Conservation (phyloP, 2,888 invertebrate species). For the Sicus ferrugineus region DNA sequence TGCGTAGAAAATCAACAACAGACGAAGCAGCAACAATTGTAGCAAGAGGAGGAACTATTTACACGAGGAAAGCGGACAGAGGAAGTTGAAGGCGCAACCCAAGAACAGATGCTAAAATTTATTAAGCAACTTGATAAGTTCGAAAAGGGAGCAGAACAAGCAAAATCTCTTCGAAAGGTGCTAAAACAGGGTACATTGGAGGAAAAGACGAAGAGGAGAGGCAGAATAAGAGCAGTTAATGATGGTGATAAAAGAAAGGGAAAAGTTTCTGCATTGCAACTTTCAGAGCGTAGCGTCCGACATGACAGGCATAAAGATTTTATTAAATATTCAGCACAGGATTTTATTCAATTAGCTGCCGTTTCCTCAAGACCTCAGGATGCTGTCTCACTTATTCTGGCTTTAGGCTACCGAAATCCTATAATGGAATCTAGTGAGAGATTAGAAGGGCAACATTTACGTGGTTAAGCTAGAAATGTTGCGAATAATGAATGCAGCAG, state of each 20-base stretch:
- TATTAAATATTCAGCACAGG: slow-evolving; percentile 61
- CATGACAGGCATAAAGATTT: slow-evolving; percentile 40
- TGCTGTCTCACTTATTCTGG: too few species aligned
- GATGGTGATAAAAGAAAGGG: neutral
- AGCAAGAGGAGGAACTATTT: neutral
- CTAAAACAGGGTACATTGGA: too few species aligned
- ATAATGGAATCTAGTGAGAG: too few species aligned
- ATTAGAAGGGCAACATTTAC: too few species aligned
- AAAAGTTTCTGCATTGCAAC: neutral
- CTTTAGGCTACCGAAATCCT: too few species aligned
- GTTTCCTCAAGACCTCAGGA: too few species aligned
- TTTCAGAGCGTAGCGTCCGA: neutral
- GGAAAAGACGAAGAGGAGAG: neutral
- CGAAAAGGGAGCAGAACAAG: neutral
- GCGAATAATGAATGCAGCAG: too few species aligned
- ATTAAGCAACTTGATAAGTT: neutral
- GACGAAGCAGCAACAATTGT: neutral
- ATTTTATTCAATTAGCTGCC: slow-evolving; percentile 60
- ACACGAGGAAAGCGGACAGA: neutral
- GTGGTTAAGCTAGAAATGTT: too few species aligned
- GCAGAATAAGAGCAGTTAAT: neutral
- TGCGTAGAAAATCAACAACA: neutral
- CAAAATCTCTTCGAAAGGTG: too few species aligned
- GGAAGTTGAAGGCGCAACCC: neutral
- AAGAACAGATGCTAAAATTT: too few species aligned